Conservation (phyloP, 1,140 invertebrate genomes). For the Apis cerana region DNA sequence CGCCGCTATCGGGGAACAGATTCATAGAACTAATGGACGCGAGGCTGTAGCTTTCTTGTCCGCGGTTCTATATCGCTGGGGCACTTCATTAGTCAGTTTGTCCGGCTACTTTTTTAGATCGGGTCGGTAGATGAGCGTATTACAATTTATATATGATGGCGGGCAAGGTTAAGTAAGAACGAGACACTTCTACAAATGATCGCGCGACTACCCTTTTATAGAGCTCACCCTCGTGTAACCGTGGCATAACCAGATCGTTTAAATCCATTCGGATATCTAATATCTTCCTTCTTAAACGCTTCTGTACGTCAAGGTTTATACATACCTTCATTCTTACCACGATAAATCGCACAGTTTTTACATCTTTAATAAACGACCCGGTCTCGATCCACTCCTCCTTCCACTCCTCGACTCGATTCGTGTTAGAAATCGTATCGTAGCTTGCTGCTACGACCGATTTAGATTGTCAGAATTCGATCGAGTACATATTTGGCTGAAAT, state of each 20-base stretch:
- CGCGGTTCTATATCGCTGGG: background rate
- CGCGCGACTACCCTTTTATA: background rate
- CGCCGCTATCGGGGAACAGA: background rate
- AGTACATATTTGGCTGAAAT: no score
- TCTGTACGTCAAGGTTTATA: background rate
- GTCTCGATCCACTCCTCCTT: background rate
- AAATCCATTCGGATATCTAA: background rate
- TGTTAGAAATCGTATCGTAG: background rate
- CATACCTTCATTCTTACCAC: background rate
- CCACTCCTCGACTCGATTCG: background rate
- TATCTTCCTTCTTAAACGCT: background rate
- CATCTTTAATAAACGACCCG: background rate
- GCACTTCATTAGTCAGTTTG: constrained; percentile 18
- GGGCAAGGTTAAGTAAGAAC: background rate
- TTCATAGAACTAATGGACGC: constrained; percentile 1
- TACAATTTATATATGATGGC: constrained; percentile 18
- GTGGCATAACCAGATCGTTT: background rate
- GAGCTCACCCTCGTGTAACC: background rate
- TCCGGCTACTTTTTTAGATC: constrained; percentile 11
- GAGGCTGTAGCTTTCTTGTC: background rate
- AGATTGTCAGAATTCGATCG: no score
- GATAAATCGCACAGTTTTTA: background rate
- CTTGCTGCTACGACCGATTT: no score
- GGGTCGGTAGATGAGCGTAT: background rate
- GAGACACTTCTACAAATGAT: constrained; percentile 23